phyloP scores from a whole-genome alignment of 2,888 invertebrate genomes.

The Ophion costatus region DNA sequence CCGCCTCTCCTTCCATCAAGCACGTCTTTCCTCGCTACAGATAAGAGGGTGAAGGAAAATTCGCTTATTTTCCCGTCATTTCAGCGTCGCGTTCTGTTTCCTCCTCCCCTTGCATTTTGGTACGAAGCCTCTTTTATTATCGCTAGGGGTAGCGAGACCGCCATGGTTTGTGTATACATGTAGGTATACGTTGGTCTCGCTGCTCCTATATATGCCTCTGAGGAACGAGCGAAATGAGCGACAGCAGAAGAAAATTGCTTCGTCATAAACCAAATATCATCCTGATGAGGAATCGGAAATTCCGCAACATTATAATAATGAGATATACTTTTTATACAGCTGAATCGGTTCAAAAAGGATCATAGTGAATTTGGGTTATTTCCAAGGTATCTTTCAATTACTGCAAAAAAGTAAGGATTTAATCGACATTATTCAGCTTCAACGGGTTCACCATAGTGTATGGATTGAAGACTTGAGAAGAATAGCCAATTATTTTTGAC shows the following conservation, averaged over 20 bases:
- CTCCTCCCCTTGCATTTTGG: slow-evolving; percentile 8
- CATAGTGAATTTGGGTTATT: neutral
- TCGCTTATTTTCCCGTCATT: slow-evolving; percentile 83
- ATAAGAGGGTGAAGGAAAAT: slow-evolving; percentile 79
- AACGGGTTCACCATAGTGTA: too few relatives aligned
- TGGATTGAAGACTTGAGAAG: too few relatives aligned
- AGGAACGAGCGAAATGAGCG: slow-evolving; percentile 59
- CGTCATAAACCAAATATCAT: slow-evolving; percentile 81
- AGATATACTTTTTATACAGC: slow-evolving; percentile 53
- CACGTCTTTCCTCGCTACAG: slow-evolving; percentile 60
- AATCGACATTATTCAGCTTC: too few relatives aligned
- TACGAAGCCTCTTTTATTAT: slow-evolving; percentile 78
- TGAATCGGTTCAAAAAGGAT: slow-evolving; percentile 1
- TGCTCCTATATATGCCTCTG: neutral
- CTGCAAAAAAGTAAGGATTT: too few relatives aligned
- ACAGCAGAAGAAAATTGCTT: slow-evolving; percentile 82
- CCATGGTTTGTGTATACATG: neutral
- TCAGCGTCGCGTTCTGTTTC: slow-evolving; percentile 80
- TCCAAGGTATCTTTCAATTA: too few relatives aligned
- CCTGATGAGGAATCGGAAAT: slow-evolving; percentile 78
- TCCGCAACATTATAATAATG: slow-evolving; percentile 58
- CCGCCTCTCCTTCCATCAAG: slow-evolving; percentile 29
- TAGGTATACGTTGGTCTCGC: neutral
- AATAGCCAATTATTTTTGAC: too few relatives aligned
- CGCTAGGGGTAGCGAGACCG: slow-evolving; percentile 65